Evolutionary conservation across 2,888 invertebrate genomes (phyloP).

Genomic region (Scelioninae gen. 2): DNA sequence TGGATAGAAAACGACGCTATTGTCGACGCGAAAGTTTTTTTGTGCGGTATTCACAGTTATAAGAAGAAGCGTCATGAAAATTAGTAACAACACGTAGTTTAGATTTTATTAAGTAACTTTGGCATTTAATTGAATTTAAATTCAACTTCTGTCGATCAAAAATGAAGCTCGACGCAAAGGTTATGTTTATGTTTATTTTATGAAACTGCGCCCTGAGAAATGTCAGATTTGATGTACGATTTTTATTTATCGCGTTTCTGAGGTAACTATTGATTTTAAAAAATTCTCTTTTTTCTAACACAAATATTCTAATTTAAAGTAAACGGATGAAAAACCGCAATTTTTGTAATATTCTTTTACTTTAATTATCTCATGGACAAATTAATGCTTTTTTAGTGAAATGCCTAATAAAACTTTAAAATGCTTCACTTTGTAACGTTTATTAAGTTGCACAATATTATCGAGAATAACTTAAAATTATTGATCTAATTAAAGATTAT

Average conservation of each 20-base stretch:
- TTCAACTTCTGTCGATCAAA: conserved; percentile 5
- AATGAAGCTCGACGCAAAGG: background rate
- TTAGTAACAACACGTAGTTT: no score
- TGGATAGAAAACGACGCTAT: conserved; percentile 30
- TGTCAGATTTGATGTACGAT: conserved; percentile 1
- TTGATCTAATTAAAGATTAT: no score
- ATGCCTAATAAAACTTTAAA: no score
- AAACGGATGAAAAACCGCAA: background rate
- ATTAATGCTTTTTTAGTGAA: no score
- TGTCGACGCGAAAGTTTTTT: conserved; percentile 13
- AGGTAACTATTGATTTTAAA: no score
- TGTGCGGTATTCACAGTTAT: conserved; percentile 1
- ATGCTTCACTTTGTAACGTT: no score
- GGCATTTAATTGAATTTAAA: conserved; percentile 2
- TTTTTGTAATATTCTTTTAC: background rate
- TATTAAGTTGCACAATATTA: no score
- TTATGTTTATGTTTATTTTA: conserved; percentile 45
- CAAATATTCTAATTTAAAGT: background rate
- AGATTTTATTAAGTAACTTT: no score
- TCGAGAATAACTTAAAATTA: no score
- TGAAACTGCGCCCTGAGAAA: background rate
- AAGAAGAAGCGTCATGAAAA: conserved; percentile 4
- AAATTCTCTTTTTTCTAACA: no score
- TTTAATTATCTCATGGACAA: no score
- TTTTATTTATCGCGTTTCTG: no score